Percentiles rank a stretch among this genome's conserved stretches.
Conservation (phyloP, 2,797 vertebrate species). For the Gadopsis marmoratus region DNA sequence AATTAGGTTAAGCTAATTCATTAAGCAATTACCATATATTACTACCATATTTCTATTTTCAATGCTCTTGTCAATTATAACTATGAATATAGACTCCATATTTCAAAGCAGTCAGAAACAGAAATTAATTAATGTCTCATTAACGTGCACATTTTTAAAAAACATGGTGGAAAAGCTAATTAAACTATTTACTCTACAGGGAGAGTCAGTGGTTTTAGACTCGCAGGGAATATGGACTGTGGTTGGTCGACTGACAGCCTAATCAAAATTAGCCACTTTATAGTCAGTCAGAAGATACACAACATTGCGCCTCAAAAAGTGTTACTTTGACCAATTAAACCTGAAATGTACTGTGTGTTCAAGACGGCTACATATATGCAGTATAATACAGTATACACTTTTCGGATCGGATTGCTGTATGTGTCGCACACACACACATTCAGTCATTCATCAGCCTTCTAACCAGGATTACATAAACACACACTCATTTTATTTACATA, state of each 20-base stretch:
- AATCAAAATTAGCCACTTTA: not conserved
- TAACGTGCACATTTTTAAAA: slow-evolving; percentile 4
- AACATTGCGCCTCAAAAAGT: not conserved
- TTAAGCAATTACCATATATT: slow-evolving; percentile 32
- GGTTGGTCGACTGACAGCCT: not conserved
- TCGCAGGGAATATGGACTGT: not conserved
- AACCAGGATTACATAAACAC: not conserved
- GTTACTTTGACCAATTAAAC: not conserved
- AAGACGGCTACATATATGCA: not conserved
- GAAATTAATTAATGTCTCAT: not conserved
- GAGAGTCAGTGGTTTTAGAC: not conserved
- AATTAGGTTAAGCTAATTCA: slow-evolving; percentile 30
- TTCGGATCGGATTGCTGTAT: not conserved
- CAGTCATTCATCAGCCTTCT: not conserved
- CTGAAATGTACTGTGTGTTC: not conserved
- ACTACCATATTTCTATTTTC: slow-evolving; percentile 27
- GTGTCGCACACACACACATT: slow-evolving; percentile 10
- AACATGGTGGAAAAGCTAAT: not conserved
- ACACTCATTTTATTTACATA: not conserved
- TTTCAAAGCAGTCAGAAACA: slow-evolving; percentile 20
- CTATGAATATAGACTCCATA: not conserved
- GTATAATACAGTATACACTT: not conserved
- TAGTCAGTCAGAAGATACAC: not conserved
- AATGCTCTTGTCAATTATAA: slow-evolving; percentile 10
- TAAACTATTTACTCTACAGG: not conserved